Percentiles rank a stretch among this genome's conserved stretches.
Evolutionary conservation across 1,140 invertebrate genomes (phyloP).

Genomic region (Panagrolaimus sp.): DNA sequence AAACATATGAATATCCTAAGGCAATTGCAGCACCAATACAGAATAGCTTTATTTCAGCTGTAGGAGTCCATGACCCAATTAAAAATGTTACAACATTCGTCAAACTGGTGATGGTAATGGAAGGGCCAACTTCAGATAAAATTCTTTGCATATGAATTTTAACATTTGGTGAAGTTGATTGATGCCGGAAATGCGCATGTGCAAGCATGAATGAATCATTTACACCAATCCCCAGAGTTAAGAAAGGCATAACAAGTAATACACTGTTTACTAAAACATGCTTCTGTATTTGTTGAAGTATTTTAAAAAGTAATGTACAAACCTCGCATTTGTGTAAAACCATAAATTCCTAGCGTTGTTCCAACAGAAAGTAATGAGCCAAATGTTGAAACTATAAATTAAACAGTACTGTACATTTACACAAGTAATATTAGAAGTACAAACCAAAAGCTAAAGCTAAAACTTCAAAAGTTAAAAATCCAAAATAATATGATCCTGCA

Average conservation of each 20-base stretch:
- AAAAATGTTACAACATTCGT: conserved; percentile 92
- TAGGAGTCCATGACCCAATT: conserved; percentile 86
- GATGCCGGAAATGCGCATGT: conserved; percentile 32
- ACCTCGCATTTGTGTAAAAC: conserved; percentile 25
- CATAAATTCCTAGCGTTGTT: conserved; percentile 49
- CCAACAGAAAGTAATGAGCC: conserved; percentile 46
- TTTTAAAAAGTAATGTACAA: too few species aligned
- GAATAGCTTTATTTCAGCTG: conserved; percentile 66
- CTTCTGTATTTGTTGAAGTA: too few species aligned
- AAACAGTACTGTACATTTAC: conserved; percentile 21
- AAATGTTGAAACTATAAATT: conserved; percentile 24
- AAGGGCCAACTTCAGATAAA: conserved; percentile 77
- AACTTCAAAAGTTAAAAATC: not conserved
- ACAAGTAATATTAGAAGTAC: too few species aligned
- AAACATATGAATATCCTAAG: conserved; percentile 50
- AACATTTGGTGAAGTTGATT: conserved; percentile 15
- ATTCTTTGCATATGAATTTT: conserved; percentile 39
- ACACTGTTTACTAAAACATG: conserved; percentile 26
- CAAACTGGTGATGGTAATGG: conserved; percentile 88
- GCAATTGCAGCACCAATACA: conserved; percentile 53
- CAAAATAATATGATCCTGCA: conserved; percentile 6
- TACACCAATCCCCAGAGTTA: conserved; percentile 51
- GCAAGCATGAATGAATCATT: conserved; percentile 54
- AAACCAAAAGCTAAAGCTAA: too few species aligned
- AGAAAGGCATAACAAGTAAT: conserved; percentile 54